Evolutionary conservation across 2,113 vertebrate genomes (phyloP).

Genomic region (Noctilio leporinus): DNA sequence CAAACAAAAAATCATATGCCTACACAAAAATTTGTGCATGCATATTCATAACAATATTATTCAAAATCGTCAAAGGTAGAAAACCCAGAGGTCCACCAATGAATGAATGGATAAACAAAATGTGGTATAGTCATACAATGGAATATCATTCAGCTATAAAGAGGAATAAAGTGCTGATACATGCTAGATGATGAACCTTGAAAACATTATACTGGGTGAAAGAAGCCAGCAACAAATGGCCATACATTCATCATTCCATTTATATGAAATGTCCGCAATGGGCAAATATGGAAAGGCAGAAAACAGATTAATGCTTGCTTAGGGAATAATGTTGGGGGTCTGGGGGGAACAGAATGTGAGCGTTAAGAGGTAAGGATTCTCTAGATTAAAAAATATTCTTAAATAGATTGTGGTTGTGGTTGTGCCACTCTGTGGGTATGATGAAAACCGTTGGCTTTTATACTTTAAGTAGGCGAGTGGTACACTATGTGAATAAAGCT

Average conservation of each 20-base stretch:
- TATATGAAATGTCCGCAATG: neutral
- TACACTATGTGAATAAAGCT: neutral
- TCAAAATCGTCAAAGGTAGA: too few species aligned
- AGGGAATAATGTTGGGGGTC: too few species aligned
- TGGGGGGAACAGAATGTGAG: accelerated
- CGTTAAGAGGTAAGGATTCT: neutral
- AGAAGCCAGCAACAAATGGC: neutral
- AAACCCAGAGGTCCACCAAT: too few species aligned
- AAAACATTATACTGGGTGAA: neutral
- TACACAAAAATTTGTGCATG: too few species aligned
- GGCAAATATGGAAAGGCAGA: neutral
- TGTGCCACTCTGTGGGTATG: neutral
- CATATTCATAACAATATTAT: too few species aligned
- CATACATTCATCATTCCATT: neutral
- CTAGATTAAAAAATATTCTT: neutral
- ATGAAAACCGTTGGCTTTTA: neutral
- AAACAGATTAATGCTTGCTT: neutral
- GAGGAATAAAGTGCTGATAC: neutral
- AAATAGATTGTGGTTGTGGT: neutral
- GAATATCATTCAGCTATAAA: neutral
- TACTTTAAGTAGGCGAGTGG: neutral
- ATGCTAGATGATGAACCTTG: too few species aligned
- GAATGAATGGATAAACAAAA: too few species aligned
- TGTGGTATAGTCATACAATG: too few species aligned
- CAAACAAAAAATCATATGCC: neutral